These are phyloP conservation scores for Lithobates pipiens DNA, from an alignment of 2,797 vertebrate genomes.

Conservation along the genomic window DNA sequence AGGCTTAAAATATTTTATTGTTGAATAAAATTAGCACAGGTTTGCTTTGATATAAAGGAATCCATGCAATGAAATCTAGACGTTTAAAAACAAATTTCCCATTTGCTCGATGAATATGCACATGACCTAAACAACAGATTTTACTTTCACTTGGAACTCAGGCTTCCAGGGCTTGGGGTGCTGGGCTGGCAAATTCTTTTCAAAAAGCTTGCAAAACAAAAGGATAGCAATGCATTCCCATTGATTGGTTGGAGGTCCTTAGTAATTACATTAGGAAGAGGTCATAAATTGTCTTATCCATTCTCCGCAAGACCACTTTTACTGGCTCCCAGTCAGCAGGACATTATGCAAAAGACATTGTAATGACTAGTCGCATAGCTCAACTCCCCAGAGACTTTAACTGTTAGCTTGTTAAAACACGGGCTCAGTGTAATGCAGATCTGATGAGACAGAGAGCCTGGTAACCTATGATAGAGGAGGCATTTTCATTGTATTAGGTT, in stretches of 20 bases:
- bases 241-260: slow-evolving; percentile 69
- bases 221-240: slow-evolving; percentile 67
- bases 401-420: slow-evolving; percentile 81
- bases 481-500: slow-evolving; percentile 65
- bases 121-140: no score
- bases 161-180: background rate
- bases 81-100: no score
- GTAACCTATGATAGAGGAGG: slow-evolving; percentile 67
- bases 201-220: slow-evolving; percentile 2
- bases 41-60: no score
- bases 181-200: slow-evolving; percentile 9
- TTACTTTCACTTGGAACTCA: no score
- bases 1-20: no score
- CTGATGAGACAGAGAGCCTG: slow-evolving; percentile 79
- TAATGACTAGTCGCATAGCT: slow-evolving; percentile 77
- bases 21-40: no score
- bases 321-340: slow-evolving; percentile 66
- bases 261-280: slow-evolving; percentile 68
- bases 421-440: slow-evolving; percentile 83
- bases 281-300: slow-evolving; percentile 71
- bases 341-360: slow-evolving; percentile 70
- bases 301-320: slow-evolving; percentile 72
- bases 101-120: no score
- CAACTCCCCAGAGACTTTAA: slow-evolving; percentile 77
- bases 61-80: no score